Base-by-base conservation (phyloP, 2,888 invertebrate genomes). In the Ashinkailepas kermadecensis region DNA sequence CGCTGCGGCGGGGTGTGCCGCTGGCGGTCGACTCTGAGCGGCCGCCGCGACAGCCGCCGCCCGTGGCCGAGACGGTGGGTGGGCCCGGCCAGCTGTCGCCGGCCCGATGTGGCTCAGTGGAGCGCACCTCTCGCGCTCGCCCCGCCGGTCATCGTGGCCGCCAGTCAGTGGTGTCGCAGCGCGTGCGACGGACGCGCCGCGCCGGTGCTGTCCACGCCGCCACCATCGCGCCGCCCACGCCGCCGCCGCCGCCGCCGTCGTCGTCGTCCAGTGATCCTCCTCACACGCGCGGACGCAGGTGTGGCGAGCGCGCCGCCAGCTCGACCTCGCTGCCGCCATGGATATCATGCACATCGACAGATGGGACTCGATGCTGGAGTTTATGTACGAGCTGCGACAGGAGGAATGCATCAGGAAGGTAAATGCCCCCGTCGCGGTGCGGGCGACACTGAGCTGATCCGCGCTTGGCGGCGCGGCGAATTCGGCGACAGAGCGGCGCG, bases 281-380 rank as follows among this genome's bases (percentile, higher is more conserved):
- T 39, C 39, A 39, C 39, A 21, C 54, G 21, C 4, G 54, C 4
- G 81, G n/a, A n/a, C 25, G 39, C 25, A 39, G 62, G 78, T 54
- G 67, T 62, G 13, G 57, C 10, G 57, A 25, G 15, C 12, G 13
- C 23, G 23, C 21, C 6, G 39, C 12, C 56, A 23, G n/a, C 57
- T 18, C 18, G 64, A 15, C 25, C 25, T 25, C n/a, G 12, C 64
- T 12, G 56, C 25, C 78, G 70, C 18, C 54, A 84, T 84, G 84
- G 84, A 84, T 78, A 84, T 84, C 25, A 82, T 84, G 81, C 82
- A 82, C 15, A 81, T 84, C 39, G 83, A 84, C 39, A 82, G 84
- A 11, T 84, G 84, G 84, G 84, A 84, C 81, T 83, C 82, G 15
- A 81, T 84, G 59, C 64, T 82, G 15, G 84, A 84, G 74, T 84